A percentile compares a stretch with the other conserved stretches of the same genome.
Evolutionary conservation across 2,888 invertebrate species (phyloP).

Genomic region (Dichetophora obliterata): DNA sequence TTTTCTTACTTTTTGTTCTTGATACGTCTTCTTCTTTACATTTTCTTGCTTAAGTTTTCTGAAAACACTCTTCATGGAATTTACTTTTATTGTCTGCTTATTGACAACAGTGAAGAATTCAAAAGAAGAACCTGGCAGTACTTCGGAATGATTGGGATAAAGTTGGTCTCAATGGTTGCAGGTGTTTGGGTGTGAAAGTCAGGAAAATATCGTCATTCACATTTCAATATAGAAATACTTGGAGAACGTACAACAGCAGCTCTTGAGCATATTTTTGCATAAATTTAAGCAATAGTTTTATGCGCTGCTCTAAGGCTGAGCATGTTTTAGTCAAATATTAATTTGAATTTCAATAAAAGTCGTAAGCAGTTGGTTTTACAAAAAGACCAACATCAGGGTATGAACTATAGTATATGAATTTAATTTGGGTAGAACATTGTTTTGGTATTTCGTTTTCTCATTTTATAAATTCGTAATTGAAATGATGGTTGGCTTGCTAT

Average conservation of each 20-base stretch:
- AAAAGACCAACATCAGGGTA: too few species aligned
- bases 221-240: slow-evolving; percentile 22
- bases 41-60: not conserved
- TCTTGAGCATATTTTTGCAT: slow-evolving; percentile 28
- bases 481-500: too few species aligned
- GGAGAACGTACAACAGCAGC: not conserved
- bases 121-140: not conserved
- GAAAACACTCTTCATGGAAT: not conserved
- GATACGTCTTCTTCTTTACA: not conserved
- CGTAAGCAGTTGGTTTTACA: too few species aligned
- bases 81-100: slow-evolving; percentile 29
- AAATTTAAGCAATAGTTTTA: slow-evolving; percentile 4
- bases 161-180: not conserved
- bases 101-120: not conserved
- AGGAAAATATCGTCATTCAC: slow-evolving; percentile 7
- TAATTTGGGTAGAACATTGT: not conserved
- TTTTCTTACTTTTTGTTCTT: not conserved
- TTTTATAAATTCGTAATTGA: too few species aligned
- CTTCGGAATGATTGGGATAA: not conserved
- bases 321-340: slow-evolving; percentile 11
- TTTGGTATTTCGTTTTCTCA: too few species aligned
- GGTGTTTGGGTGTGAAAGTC: not conserved
- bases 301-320: not conserved
- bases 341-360: not conserved
- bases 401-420: not conserved